Evolutionary conservation across 2,888 invertebrate species (phyloP).

Genomic region (Mesochorus sp.): DNA sequence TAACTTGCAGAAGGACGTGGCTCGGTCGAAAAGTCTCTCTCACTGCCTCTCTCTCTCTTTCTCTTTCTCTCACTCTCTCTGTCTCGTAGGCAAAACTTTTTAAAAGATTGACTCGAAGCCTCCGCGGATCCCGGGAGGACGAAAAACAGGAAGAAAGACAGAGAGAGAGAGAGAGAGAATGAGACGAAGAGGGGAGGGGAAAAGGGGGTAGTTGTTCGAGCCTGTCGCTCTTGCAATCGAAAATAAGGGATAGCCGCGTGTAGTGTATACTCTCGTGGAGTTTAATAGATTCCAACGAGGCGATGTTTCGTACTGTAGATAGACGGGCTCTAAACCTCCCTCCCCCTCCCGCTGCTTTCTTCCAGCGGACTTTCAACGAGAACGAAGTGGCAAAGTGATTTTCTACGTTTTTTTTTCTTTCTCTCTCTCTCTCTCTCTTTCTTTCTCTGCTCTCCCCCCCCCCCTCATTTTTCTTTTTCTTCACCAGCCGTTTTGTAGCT

Average conservation of each 20-base stretch:
- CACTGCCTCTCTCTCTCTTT: no score
- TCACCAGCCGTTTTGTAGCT: conserved; percentile 39
- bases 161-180: conserved; percentile 18
- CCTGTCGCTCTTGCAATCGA: conserved; percentile 65
- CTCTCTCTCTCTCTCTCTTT: conserved; percentile 5
- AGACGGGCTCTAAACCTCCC: conserved; percentile 10
- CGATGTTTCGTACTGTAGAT: conserved; percentile 22
- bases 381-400: conserved; percentile 55
- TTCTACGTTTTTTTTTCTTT: conserved; percentile 12
- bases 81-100: conserved; percentile 74
- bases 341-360: background rate
- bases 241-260: conserved; percentile 66
- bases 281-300: conserved; percentile 73
- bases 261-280: conserved; percentile 60
- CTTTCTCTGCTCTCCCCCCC: no score
- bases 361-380: conserved; percentile 37
- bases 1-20: conserved; percentile 70
- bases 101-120: conserved; percentile 77
- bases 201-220: background rate
- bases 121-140: conserved; percentile 11
- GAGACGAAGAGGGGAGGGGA: background rate
- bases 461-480: conserved; percentile 19
- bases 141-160: conserved; percentile 15
- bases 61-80: no score
- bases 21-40: conserved; percentile 54